phyloP scores from a whole-genome alignment of 2,888 invertebrate species.

The Diogma glabrata region DNA sequence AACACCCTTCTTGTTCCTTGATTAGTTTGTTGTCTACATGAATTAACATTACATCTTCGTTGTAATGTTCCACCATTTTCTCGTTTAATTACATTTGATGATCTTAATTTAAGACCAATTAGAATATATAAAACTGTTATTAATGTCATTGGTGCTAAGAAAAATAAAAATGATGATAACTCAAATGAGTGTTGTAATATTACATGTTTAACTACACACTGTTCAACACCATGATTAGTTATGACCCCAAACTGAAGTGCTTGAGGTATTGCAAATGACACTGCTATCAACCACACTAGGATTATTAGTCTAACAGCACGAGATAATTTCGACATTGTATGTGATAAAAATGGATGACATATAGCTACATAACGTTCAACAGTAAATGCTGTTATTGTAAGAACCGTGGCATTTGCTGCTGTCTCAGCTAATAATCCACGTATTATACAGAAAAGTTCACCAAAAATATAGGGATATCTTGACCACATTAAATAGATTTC shows the following conservation, averaged over 20 bases:
- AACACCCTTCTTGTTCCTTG: slow-evolving; percentile 37
- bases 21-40: slow-evolving; percentile 13
- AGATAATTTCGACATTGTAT: slow-evolving; percentile 72
- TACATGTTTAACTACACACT: slow-evolving; percentile 30
- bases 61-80: slow-evolving; percentile 25
- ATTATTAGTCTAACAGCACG: slow-evolving; percentile 66
- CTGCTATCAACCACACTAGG: slow-evolving; percentile 66
- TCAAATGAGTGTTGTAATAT: slow-evolving; percentile 43
- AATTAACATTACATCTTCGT: slow-evolving; percentile 15
- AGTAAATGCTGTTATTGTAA: slow-evolving; percentile 75
- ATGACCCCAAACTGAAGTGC: slow-evolving; percentile 62
- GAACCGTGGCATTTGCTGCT: slow-evolving; percentile 63
- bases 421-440: slow-evolving; percentile 71
- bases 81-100: slow-evolving; percentile 39
- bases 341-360: slow-evolving; percentile 51
- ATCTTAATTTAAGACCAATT: slow-evolving; percentile 56
- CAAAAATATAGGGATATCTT: slow-evolving; percentile 66
- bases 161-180: slow-evolving; percentile 61
- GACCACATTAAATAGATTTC: slow-evolving; percentile 72
- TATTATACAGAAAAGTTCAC: slow-evolving; percentile 64
- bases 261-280: slow-evolving; percentile 65
- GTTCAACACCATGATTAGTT: slow-evolving; percentile 25
- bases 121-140: slow-evolving; percentile 72
- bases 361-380: slow-evolving; percentile 58
- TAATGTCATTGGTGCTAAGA: slow-evolving; percentile 78